Evolutionary conservation across 2,113 vertebrate genomes (phyloP).

Genomic region (Myotis yumanensis): DNA sequence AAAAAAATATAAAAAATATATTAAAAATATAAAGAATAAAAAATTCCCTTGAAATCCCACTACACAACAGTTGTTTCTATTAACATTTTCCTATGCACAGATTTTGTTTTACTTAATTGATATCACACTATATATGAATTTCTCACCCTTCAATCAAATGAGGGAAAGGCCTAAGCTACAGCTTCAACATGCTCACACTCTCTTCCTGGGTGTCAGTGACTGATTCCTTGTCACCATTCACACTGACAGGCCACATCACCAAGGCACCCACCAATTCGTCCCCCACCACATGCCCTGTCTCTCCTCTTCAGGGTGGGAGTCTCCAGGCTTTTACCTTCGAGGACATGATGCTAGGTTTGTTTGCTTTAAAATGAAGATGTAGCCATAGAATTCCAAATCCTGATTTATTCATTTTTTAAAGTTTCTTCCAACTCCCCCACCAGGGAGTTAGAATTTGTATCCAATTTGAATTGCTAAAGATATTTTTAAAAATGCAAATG

Average conservation of each 20-base stretch:
- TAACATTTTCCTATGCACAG: too few species aligned
- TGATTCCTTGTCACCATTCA: too few species aligned
- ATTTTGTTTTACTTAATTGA: too few species aligned
- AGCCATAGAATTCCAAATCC: slow-evolving; percentile 35
- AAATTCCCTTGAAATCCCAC: too few species aligned
- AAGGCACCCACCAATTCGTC: background rate
- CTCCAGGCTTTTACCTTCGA: background rate
- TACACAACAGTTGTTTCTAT: too few species aligned
- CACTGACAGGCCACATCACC: too few species aligned
- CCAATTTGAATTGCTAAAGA: background rate
- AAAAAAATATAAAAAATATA: too few species aligned
- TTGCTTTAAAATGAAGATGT: slow-evolving; percentile 39
- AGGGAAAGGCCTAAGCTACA: background rate
- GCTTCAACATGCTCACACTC: background rate
- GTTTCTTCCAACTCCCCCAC: background rate
- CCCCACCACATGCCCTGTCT: accelerated
- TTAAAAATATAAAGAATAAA: too few species aligned
- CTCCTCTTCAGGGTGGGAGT: background rate
- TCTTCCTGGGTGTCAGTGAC: background rate
- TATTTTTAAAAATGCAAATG: background rate
- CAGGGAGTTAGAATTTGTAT: slow-evolving; percentile 44
- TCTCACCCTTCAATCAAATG: background rate
- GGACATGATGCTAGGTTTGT: background rate
- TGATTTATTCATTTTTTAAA: slow-evolving; percentile 33
- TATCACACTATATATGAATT: too few species aligned